Evolutionary conservation across 2,888 invertebrate species (phyloP).

Genomic region (Embidobia sp.): DNA sequence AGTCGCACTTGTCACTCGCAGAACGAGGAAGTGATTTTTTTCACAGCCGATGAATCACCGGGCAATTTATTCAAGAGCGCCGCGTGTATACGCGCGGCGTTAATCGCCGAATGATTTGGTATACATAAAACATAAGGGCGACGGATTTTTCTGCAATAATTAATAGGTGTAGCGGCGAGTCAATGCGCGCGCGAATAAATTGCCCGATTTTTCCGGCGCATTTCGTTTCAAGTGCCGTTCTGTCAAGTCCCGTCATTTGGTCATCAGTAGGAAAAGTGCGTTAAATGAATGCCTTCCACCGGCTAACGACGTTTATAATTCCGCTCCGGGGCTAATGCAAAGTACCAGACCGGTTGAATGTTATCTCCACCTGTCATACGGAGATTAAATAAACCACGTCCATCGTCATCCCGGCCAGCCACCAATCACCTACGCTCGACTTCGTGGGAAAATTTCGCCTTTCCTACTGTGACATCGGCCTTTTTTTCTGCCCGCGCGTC

Average conservation of each 20-base stretch:
- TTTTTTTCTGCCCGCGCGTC: background rate
- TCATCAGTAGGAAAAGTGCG: slow-evolving; percentile 59
- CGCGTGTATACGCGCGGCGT: slow-evolving; percentile 21
- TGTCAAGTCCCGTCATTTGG: slow-evolving; percentile 62
- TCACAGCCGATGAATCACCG: slow-evolving; percentile 39
- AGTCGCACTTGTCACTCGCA: slow-evolving; percentile 51
- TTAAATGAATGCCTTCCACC: slow-evolving; percentile 61
- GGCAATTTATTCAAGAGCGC: slow-evolving; percentile 41
- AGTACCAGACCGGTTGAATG: slow-evolving; percentile 63
- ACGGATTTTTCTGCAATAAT: slow-evolving; percentile 18
- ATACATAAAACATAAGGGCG: slow-evolving; percentile 58
- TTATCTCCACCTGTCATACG: slow-evolving; percentile 63
- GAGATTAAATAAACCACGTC: slow-evolving; percentile 64
- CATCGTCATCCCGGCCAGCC: slow-evolving; percentile 57
- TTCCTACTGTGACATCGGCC: slow-evolving; percentile 42
- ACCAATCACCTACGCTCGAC: slow-evolving; percentile 56
- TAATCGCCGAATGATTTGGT: slow-evolving; percentile 28
- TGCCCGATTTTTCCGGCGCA: slow-evolving; percentile 54
- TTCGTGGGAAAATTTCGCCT: slow-evolving; percentile 54
- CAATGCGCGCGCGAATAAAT: slow-evolving; percentile 42
- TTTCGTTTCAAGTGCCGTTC: slow-evolving; percentile 56
- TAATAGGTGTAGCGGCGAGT: slow-evolving; percentile 31
- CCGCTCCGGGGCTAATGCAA: slow-evolving; percentile 60
- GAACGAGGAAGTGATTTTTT: slow-evolving; percentile 52
- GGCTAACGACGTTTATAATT: slow-evolving; percentile 62